A percentile compares a stretch with the other conserved stretches of the same genome.
phyloP scores from a whole-genome alignment of 2,888 invertebrate species.

The Mellilla xanthometata region DNA sequence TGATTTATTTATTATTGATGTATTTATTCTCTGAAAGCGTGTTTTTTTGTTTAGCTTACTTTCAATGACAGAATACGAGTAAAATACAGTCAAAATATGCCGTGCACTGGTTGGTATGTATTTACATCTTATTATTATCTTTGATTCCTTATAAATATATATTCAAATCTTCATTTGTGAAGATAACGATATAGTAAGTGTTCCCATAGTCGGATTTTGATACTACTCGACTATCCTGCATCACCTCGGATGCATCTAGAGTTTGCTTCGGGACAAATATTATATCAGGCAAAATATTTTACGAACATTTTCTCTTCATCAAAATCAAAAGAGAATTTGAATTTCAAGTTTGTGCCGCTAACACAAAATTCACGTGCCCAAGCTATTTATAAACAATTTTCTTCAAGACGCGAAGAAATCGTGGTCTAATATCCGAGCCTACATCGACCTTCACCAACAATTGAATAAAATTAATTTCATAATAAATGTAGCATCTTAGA shows the following conservation, averaged over 20 bases:
- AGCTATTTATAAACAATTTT: slow-evolving; percentile 6
- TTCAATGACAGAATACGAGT: no score
- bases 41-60: no score
- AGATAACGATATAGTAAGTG: slow-evolving; percentile 66
- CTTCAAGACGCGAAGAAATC: no score
- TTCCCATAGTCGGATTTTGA: slow-evolving; percentile 47
- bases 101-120: slow-evolving; percentile 41
- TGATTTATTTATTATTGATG: no score
- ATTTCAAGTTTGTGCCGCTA: slow-evolving; percentile 3
- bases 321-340: background rate
- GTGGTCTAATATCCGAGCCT: no score
- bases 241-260: slow-evolving; percentile 13
- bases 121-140: slow-evolving; percentile 40
- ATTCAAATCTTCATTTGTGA: slow-evolving; percentile 71
- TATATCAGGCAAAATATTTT: slow-evolving; percentile 6
- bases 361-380: slow-evolving; percentile 4
- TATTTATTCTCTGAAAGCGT: no score
- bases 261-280: slow-evolving; percentile 25
- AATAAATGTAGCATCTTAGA: no score
- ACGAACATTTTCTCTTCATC: background rate
- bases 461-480: no score
- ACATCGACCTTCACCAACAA: background rate
- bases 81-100: slow-evolving; percentile 19
- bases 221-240: slow-evolving; percentile 33
- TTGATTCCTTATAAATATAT: slow-evolving; percentile 39